phyloP scores from a whole-genome alignment of 2,888 invertebrate species.

The Tigriopus californicus region DNA sequence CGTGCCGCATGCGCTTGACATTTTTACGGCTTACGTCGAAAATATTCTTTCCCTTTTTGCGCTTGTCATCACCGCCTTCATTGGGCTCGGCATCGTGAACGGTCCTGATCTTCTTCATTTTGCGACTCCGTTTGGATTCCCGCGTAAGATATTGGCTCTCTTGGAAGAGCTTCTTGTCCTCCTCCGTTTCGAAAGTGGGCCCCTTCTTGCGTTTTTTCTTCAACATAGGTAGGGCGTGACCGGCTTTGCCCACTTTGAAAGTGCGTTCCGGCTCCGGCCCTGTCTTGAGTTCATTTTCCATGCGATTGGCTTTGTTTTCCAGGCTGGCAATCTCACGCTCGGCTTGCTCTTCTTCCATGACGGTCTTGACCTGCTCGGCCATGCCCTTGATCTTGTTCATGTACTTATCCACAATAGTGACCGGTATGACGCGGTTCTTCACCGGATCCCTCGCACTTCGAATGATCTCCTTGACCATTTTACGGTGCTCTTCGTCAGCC shows the following conservation, averaged over 20 bases:
- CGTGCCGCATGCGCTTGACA: too few relatives aligned
- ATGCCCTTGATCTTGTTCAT: conserved; percentile 46
- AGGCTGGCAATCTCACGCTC: conserved; percentile 61
- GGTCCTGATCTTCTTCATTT: background rate
- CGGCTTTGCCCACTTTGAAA: too few relatives aligned
- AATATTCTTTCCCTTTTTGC: too few relatives aligned
- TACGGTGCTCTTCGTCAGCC: conserved; percentile 79
- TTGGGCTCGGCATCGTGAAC: background rate
- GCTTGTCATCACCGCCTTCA: too few relatives aligned
- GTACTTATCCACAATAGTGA: conserved; percentile 76
- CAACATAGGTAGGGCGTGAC: too few relatives aligned
- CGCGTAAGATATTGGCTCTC: background rate
- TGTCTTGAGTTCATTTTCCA: conserved; percentile 33
- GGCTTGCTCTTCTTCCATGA: conserved; percentile 63
- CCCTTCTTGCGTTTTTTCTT: too few relatives aligned
- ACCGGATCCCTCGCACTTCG: conserved; percentile 65
- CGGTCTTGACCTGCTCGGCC: conserved; percentile 58
- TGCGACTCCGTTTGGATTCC: background rate
- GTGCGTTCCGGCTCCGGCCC: conserved; percentile 28
- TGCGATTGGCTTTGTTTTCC: conserved; percentile 61
- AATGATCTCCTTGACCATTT: conserved; percentile 74
- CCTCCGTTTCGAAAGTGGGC: background rate
- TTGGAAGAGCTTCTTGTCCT: background rate
- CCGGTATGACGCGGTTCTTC: conserved; percentile 66
- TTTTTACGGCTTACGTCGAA: too few relatives aligned